phyloP scores from a whole-genome alignment of 2,888 invertebrate genomes.

The Phortica okadai region DNA sequence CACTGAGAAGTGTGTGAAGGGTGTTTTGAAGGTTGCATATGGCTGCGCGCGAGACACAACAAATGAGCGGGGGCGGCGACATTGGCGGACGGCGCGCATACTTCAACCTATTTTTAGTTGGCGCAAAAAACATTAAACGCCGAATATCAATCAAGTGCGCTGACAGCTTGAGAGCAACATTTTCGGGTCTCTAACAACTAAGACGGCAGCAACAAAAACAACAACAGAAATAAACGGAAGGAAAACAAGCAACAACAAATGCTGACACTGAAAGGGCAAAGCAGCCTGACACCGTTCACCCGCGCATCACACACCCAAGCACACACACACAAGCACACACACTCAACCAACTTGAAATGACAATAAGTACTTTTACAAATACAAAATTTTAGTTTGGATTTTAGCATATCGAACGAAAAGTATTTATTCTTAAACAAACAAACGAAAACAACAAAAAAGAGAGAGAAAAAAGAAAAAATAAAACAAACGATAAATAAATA shows the following conservation, averaged over 20 bases:
- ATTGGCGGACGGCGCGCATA: neutral
- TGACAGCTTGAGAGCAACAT: conserved; percentile 49
- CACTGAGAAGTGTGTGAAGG: conserved; percentile 1
- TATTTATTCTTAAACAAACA: neutral
- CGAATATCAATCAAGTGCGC: conserved; percentile 18
- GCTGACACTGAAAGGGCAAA: neutral
- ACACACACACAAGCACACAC: too few relatives aligned
- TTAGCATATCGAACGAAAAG: neutral
- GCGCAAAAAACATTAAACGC: conserved; percentile 12
- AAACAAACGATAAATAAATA: neutral
- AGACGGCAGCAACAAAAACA: neutral
- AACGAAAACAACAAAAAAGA: neutral
- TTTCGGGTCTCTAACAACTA: conserved; percentile 34
- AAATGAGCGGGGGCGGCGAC: neutral
- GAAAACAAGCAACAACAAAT: neutral
- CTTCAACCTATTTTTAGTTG: conserved; percentile 18
- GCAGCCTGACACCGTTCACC: neutral
- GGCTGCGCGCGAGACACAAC: neutral
- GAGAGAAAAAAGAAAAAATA: too few relatives aligned
- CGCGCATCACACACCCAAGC: too few relatives aligned
- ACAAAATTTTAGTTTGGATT: neutral
- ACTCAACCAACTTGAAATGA: too few relatives aligned
- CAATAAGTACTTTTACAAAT: too few relatives aligned
- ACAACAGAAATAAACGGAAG: neutral
- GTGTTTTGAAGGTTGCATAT: conserved; percentile 18